Base-by-base conservation (phyloP, 2,888 invertebrate genomes). In the Eristalinus aeneus region DNA sequence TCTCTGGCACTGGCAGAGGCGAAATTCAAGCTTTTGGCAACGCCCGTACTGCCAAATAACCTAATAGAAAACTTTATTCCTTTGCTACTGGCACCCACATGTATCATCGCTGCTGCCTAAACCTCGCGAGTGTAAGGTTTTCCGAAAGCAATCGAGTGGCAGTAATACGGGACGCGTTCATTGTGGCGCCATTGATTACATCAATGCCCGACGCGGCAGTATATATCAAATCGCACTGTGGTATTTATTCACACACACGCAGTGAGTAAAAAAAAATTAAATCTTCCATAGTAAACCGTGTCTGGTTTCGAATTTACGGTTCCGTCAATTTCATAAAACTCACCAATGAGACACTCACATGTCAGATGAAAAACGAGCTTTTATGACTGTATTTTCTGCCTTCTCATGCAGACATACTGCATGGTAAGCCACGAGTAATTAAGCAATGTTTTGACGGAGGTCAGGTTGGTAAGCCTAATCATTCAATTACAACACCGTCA, bases 121-220 rank as follows among this genome's bases (percentile, higher is more conserved):
- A 46, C n/a, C 46, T 46, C 46, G 53, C 34, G 67, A 20, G 32
- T 9, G 72, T 11, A 27, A 68, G 56, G 58, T 12, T 75, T 58
- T 64, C 56, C 31, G 23, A 16, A n/a, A 36, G 60, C 78, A 72
- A 67, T 73, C 60, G 72, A 54, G 67, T 67, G 72, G 78, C 61
- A 79, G 34, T 72, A 67, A 79, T 72, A 34, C 34, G 58, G 60
- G 78, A 53, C 71, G 78, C 72, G 65, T 72, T 78, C 60, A 67
- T 72, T 67, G 78, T 78, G 78, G 78, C 78, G 78, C 78, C 78
- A 72, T 65, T 72, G 79, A 79, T 79, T 79, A 72, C 79, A 79
- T 67, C 78, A 79, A 72, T 73, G 53, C 72, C 65, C 65, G 16
- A 31, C 67, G 8, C 23, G 23, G 31, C 4, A 54, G 22, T 34